phyloP scores from a whole-genome alignment of 2,888 invertebrate species.

The Bugula neritina region DNA sequence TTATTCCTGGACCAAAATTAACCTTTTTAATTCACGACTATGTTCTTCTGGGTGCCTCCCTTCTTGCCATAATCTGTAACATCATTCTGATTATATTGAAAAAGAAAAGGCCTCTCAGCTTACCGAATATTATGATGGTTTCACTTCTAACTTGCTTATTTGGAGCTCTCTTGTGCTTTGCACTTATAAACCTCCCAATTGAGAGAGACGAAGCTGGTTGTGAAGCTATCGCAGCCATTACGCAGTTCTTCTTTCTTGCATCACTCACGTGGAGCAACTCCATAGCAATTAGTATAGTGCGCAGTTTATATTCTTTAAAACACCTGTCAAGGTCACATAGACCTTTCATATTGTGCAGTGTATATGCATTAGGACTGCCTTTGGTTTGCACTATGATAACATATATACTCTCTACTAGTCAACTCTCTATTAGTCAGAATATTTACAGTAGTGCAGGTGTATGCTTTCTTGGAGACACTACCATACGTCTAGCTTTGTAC shows the following conservation, averaged over 20 bases:
- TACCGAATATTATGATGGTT: not conserved
- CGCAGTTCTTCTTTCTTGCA: constrained; percentile 4
- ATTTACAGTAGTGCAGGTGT: not conserved
- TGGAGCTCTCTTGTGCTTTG: constrained; percentile 9
- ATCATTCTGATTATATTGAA: not conserved
- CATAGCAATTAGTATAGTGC: constrained; percentile 5
- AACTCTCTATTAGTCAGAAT: not conserved
- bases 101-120: not conserved
- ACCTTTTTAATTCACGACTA: not conserved
- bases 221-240: not conserved
- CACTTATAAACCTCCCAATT: not conserved
- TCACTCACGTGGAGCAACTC: constrained; percentile 21
- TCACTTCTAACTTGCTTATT: not conserved
- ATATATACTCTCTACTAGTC: not conserved
- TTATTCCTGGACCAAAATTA: not conserved
- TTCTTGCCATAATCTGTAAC: not conserved
- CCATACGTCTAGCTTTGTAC: not conserved
- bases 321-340: not conserved
- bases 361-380: constrained; percentile 1
- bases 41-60: not conserved
- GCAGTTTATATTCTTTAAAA: not conserved
- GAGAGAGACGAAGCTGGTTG: not conserved
- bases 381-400: not conserved
- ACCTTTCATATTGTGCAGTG: not conserved
- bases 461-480: not conserved